A percentile compares a stretch with the other conserved stretches of the same genome.
These are phyloP conservation scores for Apteryx mantelli DNA, from an alignment of 2,113 vertebrate genomes.

Conservation along the genomic window DNA sequence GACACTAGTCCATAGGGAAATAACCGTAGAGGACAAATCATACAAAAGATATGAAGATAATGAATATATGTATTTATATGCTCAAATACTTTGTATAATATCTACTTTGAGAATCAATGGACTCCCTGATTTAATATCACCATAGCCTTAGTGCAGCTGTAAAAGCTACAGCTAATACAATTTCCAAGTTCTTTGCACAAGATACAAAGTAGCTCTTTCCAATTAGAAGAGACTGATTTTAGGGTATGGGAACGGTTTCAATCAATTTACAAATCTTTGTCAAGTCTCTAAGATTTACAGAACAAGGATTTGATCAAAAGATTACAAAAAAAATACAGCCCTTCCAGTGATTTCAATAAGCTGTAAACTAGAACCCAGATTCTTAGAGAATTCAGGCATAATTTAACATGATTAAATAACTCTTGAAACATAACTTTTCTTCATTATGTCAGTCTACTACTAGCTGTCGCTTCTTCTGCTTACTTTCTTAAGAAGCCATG, in stretches of 20 bases:
- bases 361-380: not conserved
- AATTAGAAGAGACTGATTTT: not conserved
- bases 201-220: not conserved
- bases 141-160: not conserved
- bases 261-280: not conserved
- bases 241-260: not conserved
- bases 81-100: not conserved
- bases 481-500: too few relatives aligned
- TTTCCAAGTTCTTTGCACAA: not conserved
- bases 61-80: not conserved
- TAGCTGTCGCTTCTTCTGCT: not conserved
- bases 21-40: not conserved
- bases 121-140: not conserved
- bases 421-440: not conserved
- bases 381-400: not conserved
- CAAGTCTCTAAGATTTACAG: not conserved
- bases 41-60: not conserved
- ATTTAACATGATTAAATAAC: not conserved
- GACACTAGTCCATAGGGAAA: not conserved
- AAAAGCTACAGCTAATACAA: not conserved
- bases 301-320: not conserved
- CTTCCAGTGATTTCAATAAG: not conserved
- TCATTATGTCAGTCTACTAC: not conserved
- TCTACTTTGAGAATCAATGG: not conserved
- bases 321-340: not conserved